A percentile compares a stretch with the other conserved stretches of the same genome.
These are phyloP conservation scores for Octonoba sinensis DNA, from an alignment of 2,888 invertebrate genomes.

Conservation along the genomic window DNA sequence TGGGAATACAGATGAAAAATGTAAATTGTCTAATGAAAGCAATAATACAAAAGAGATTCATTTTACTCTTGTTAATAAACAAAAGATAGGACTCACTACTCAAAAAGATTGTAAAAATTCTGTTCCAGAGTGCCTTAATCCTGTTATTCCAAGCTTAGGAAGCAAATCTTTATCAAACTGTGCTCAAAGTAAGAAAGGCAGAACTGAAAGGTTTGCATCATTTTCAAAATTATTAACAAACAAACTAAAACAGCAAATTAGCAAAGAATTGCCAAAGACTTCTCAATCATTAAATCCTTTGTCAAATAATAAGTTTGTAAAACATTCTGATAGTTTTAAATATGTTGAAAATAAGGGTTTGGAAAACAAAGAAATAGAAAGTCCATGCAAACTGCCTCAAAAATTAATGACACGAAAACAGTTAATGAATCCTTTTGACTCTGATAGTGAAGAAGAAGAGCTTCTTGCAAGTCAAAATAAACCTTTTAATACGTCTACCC, in stretches of 20 bases:
- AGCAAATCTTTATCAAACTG: background rate
- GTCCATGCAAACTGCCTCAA: slow-evolving; percentile 2
- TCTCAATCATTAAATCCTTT: background rate
- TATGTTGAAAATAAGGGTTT: too few species aligned
- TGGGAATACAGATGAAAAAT: background rate
- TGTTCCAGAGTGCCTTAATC: slow-evolving; percentile 22
- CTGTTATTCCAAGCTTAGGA: background rate
- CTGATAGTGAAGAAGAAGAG: slow-evolving; percentile 82
- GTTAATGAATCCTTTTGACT: slow-evolving; percentile 89
- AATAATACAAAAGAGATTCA: too few species aligned
- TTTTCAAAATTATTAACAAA: slow-evolving; percentile 18
- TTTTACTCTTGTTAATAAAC: background rate
- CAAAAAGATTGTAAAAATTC: background rate
- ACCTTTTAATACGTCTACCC: slow-evolving; percentile 4
- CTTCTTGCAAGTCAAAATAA: slow-evolving; percentile 23
- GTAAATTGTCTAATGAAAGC: background rate
- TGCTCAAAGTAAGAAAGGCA: slow-evolving; percentile 20
- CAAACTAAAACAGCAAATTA: slow-evolving; percentile 1
- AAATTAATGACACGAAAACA: slow-evolving; percentile 86
- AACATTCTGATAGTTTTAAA: background rate
- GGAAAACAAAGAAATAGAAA: slow-evolving; percentile 52
- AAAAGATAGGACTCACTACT: background rate
- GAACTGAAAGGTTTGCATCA: slow-evolving; percentile 27
- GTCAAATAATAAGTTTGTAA: background rate
- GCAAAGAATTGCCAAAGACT: slow-evolving; percentile 21